phyloP scores from a whole-genome alignment of 2,888 invertebrate species.

The Acanthopleura granulata region DNA sequence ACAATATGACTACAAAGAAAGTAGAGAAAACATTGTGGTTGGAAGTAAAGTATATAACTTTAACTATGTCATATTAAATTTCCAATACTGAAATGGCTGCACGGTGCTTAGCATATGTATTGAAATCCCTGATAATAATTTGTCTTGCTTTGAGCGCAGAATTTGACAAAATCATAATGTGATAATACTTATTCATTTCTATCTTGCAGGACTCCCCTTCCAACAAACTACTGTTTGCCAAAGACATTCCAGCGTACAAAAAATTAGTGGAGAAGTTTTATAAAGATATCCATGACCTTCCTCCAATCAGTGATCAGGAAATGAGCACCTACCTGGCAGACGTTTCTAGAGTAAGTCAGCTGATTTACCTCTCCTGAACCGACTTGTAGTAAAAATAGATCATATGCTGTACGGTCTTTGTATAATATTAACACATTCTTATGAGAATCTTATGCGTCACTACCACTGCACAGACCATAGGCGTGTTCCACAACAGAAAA shows the following conservation, averaged over 20 bases:
- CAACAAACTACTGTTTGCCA: conserved; percentile 98
- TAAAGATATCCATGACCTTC: conserved; percentile 79
- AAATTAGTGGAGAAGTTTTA: conserved; percentile 70
- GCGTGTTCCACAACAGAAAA: no score
- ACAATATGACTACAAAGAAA: no score
- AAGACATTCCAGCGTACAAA: conserved; percentile 77
- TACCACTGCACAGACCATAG: no score
- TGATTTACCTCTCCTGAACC: neutral
- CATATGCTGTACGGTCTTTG: neutral
- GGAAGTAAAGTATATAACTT: neutral
- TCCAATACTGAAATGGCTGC: no score
- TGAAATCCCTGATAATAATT: no score
- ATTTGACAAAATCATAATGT: no score
- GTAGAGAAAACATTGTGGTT: neutral
- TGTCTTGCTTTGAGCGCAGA: no score
- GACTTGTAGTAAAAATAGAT: neutral
- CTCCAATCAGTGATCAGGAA: conserved; percentile 97
- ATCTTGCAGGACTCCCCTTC: conserved; percentile 88
- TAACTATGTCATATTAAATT: no score
- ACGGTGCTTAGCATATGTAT: no score
- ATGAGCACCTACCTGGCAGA: conserved; percentile 99
- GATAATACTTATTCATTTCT: neutral
- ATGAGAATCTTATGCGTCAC: no score
- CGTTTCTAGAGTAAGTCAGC: conserved; percentile 84
- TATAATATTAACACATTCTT: no score